Conservation (phyloP, 2,888 invertebrate genomes). For the Protula sp. region DNA sequence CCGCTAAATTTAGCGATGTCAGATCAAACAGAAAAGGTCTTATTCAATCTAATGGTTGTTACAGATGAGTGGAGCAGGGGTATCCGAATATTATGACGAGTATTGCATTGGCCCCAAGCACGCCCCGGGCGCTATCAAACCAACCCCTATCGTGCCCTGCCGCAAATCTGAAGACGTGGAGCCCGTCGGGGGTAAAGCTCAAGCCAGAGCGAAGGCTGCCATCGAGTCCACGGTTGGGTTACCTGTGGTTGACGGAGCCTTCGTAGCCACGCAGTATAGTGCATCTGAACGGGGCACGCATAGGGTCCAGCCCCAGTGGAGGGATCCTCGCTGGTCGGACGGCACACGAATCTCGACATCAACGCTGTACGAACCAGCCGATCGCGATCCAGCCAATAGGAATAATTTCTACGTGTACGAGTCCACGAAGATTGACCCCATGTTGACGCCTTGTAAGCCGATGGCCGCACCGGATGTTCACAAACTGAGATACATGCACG, state of each 20-base stretch:
- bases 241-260: background rate
- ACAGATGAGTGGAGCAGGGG: background rate
- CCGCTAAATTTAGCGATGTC: no score
- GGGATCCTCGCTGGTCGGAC: constrained; percentile 18
- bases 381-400: constrained; percentile 20
- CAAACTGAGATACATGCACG: constrained; percentile 29
- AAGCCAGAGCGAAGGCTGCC: background rate
- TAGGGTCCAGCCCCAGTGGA: constrained; percentile 19
- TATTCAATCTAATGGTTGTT: no score
- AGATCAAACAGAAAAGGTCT: no score
- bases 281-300: constrained; percentile 13
- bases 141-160: constrained; percentile 5
- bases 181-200: constrained; percentile 15
- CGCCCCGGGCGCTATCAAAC: background rate
- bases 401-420: constrained; percentile 17
- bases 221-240: background rate
- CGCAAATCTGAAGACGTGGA: constrained; percentile 12
- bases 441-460: constrained; percentile 18
- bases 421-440: constrained; percentile 17
- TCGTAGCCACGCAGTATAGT: background rate
- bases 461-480: constrained; percentile 28
- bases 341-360: constrained; percentile 10
- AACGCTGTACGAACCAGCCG: constrained; percentile 22
- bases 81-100: constrained; percentile 10
- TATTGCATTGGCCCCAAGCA: constrained; percentile 4